Base-by-base conservation (phyloP, 2,113 vertebrate species). In the Eonycteris spelaea region DNA sequence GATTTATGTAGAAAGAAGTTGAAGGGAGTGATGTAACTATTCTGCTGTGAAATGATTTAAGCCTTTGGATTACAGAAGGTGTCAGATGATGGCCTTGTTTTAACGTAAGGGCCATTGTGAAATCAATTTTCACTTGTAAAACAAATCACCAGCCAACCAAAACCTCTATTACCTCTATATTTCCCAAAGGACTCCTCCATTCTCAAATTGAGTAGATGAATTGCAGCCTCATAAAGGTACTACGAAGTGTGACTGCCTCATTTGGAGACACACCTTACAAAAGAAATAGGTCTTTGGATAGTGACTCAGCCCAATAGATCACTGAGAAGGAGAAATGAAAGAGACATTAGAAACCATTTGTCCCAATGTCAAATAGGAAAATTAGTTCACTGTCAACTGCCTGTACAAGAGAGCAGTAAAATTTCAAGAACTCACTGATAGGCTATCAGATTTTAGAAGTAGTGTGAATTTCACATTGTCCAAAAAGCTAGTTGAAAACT, bases 1-100 rank as follows among this genome's bases (percentile, higher is more conserved):
- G 88, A 91, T 96, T 80, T 77, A 73, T 63, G 21, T 33, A 78
- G 28, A 77, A 94, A 82, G 59, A 77, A 55, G 14, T 82, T 55
- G 51, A 88, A 85, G 73, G 22, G 59, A 75, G 86, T 59, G 53
- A 86, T 73, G 67, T 40, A 96, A 96, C 75, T 88, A 7, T 30
- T 65, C 40, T 89, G 48, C 73, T 90, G 8, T 63, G 26, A 83
- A 15, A 90, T 88, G 67, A 96, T 82, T 85, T 88, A 95, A 97
- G 14, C 61, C 82, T 95, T 82, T 95, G 77, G 48, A 96, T 96
- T 95, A 96, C 43, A 73, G 61, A 75, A 96, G 8, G 12, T 83
- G 96, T 91, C 91, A 91, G 73, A 96, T 86, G 59, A 53, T 94
- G n/a, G 77, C 82, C 88, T 92, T 90, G 94, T 97, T 95, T 94